Base-by-base conservation (phyloP, 2,797 vertebrate species). In the Chaenodraco wilsoni region DNA sequence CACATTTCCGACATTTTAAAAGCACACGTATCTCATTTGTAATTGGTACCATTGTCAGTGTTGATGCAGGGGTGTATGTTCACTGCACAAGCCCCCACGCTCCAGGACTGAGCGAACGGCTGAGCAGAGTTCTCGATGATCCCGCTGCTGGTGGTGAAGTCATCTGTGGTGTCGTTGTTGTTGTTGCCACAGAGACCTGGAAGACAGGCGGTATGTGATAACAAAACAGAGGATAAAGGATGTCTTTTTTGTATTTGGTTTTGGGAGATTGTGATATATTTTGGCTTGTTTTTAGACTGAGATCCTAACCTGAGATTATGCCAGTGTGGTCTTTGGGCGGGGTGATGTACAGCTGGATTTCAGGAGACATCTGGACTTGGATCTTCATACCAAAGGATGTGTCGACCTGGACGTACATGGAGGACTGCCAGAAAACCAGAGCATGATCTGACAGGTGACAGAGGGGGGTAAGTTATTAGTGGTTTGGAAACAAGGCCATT, bases 111-210 rank as follows among this genome's bases (percentile, higher is more conserved):
- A 51, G 91, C 89, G 75, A 96, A 96, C 0, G 80, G 66, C 9
- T 91, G 87, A 45, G 92, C 82, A 0, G 93, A 92, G 72, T 89
- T 92, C 86, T 96, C 95, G 13, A 91, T 41, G 65, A 96, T 96
- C 5, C 93, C 88, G 55, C 92, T 93, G 81, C 91, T 94, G 52
- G 94, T 92, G 73, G 89, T 93, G 82, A 95, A 96, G 78, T 96
- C 96, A 19, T 96, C 95, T 6, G 87, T 94, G 9, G 90, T 92
- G 75, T 94, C 93, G 15, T 82, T 85, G 78, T 96, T 96, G 61
- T 83, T 87, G 84, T 95, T 95, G 21, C 95, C 96, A 82, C 96
- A 96, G 45, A 96, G 94, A 44, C 95, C 96, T 96, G 48, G 78
- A 44, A 17, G 10, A 79, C 0, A 46, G 17, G 67, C 8, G 16